Conservation (phyloP, 2,113 vertebrate genomes). For the Plectropomus leopardus region DNA sequence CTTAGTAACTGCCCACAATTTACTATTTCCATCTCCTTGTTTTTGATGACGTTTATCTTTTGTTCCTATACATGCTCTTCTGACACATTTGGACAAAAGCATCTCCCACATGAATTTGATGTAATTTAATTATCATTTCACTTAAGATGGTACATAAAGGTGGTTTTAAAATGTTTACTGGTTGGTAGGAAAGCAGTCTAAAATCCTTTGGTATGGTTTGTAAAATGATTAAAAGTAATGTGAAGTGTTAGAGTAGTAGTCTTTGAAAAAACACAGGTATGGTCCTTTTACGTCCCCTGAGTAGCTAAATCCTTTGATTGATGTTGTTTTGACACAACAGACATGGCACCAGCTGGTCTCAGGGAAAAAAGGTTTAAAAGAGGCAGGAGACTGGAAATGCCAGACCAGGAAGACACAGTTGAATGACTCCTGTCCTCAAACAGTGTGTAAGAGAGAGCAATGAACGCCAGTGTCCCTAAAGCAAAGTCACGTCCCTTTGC, state of each 20-base stretch:
- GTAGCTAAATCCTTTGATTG: constrained; percentile 24
- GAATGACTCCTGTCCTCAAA: constrained; percentile 25
- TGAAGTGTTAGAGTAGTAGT: neutral
- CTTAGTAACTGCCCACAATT: neutral
- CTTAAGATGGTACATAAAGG: too few species aligned
- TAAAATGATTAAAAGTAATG: neutral
- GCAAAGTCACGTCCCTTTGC: constrained; percentile 55
- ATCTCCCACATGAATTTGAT: neutral
- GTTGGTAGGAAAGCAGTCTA: neutral
- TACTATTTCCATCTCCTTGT: neutral
- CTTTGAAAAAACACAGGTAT: neutral
- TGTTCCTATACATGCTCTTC: neutral
- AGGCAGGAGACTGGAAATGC: constrained; percentile 21
- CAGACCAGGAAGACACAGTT: constrained; percentile 15
- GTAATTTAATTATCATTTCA: neutral
- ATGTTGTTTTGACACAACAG: constrained; percentile 33
- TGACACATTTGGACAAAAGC: neutral
- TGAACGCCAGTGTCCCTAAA: constrained; percentile 34
- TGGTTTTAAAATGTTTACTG: neutral
- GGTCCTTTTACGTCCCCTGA: constrained; percentile 9
- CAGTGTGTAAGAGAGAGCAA: neutral
- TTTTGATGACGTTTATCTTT: constrained; percentile 8
- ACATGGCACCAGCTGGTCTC: constrained; percentile 33
- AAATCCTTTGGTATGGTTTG: neutral
- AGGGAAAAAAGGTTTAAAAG: neutral